Evolutionary conservation across 2,888 invertebrate genomes (phyloP).

Genomic region (Spicauda simplicius): DNA sequence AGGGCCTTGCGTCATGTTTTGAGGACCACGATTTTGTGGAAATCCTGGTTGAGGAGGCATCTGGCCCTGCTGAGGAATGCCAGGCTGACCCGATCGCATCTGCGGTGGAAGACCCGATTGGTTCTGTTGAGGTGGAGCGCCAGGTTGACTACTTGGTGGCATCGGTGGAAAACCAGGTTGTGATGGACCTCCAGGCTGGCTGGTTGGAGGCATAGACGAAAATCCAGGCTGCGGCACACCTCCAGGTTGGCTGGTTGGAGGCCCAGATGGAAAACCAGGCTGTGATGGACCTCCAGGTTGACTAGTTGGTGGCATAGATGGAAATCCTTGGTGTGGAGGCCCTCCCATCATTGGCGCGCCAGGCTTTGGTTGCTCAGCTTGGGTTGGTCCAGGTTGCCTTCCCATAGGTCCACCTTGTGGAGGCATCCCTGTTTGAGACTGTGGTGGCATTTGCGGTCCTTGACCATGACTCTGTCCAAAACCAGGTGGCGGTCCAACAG

Average conservation of each 20-base stretch:
- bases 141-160: slow-evolving; percentile 43
- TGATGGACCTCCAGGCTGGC: slow-evolving; percentile 42
- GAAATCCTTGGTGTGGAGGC: slow-evolving; percentile 40
- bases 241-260: slow-evolving; percentile 2
- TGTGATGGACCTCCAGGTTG: slow-evolving; percentile 32
- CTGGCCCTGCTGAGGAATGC: slow-evolving; percentile 49
- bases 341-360: slow-evolving; percentile 45
- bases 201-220: slow-evolving; percentile 16
- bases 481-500: slow-evolving; percentile 47
- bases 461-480: slow-evolving; percentile 39
- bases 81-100: slow-evolving; percentile 47
- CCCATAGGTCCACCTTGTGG: slow-evolving; percentile 43
- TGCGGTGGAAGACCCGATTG: slow-evolving; percentile 42
- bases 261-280: slow-evolving; percentile 43
- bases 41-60: slow-evolving; percentile 33
- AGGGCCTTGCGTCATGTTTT: background rate
- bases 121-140: slow-evolving; percentile 19
- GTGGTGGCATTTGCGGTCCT: slow-evolving; percentile 48
- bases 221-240: background rate
- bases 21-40: slow-evolving; percentile 39
- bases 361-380: slow-evolving; percentile 42
- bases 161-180: slow-evolving; percentile 5
- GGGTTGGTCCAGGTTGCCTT: slow-evolving; percentile 19
- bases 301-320: slow-evolving; percentile 37
- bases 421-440: slow-evolving; percentile 49